Conservation (phyloP, 1,140 invertebrate species). For the Psilanteris sp. region DNA sequence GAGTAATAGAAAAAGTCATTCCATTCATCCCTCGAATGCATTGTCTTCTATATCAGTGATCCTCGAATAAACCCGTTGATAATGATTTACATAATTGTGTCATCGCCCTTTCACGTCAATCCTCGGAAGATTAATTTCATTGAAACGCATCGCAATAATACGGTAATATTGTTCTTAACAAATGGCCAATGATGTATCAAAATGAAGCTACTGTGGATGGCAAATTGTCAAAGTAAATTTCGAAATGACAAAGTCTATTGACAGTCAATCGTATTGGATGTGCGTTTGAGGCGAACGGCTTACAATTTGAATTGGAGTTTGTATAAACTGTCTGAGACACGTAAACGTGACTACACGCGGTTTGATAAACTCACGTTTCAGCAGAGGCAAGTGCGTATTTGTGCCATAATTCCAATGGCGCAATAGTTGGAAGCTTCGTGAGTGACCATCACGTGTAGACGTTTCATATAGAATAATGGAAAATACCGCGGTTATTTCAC, state of each 20-base stretch:
- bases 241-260: constrained; percentile 52
- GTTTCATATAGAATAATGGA: constrained; percentile 1
- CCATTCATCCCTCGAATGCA: no score
- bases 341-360: constrained; percentile 43
- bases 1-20: no score
- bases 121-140: constrained; percentile 1
- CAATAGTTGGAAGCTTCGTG: constrained; percentile 35
- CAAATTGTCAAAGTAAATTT: constrained; percentile 39
- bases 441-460: constrained; percentile 45
- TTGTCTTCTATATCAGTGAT: no score
- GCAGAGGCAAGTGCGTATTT: constrained; percentile 45
- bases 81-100: constrained; percentile 24
- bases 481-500: no score
- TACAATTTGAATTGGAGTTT: constrained; percentile 51
- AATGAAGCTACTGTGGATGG: constrained; percentile 7
- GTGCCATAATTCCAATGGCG: constrained; percentile 63
- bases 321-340: constrained; percentile 55
- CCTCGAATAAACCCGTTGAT: neutral
- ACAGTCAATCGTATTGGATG: constrained; percentile 66
- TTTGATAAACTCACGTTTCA: constrained; percentile 50
- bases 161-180: constrained; percentile 28
- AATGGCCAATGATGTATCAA: constrained; percentile 15
- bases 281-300: constrained; percentile 69
- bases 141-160: constrained; percentile 18
- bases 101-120: constrained; percentile 11